Evolutionary conservation across 2,113 vertebrate species (phyloP).

Genomic region (Scophthalmus maximus): DNA sequence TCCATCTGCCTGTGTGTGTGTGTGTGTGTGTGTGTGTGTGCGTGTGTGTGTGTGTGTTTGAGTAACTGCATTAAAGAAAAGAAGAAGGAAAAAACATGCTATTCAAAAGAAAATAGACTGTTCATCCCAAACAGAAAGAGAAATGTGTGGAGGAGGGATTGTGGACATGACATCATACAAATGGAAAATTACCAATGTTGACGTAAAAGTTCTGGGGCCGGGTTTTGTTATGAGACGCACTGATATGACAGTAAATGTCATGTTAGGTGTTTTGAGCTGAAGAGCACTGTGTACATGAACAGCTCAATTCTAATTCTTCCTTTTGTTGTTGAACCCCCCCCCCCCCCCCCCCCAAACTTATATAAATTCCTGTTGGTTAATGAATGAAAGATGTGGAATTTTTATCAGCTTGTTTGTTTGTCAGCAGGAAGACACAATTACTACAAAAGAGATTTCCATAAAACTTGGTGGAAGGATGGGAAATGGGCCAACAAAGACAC

Average conservation of each 20-base stretch:
- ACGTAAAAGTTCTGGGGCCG: not conserved
- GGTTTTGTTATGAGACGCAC: not conserved
- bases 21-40: too few species aligned
- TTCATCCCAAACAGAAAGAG: not conserved
- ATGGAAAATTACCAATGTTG: not conserved
- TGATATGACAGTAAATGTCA: not conserved
- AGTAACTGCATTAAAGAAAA: not conserved
- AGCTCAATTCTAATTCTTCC: not conserved
- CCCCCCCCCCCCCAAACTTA: too few species aligned
- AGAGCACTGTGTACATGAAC: not conserved
- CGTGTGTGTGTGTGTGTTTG: too few species aligned
- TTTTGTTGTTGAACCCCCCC: not conserved
- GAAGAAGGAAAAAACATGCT: too few species aligned
- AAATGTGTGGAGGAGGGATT: not conserved
- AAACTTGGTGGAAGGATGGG: too few species aligned
- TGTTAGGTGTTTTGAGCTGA: not conserved
- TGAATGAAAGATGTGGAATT: slow-evolving; percentile 15
- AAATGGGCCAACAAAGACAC: too few species aligned
- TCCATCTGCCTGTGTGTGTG: slow-evolving; percentile 4
- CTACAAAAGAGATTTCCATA: too few species aligned
- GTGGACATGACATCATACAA: not conserved
- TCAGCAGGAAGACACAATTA: too few species aligned
- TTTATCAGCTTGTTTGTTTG: too few species aligned
- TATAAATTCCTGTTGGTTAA: not conserved
- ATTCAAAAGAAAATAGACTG: too few species aligned